Base-by-base conservation (phyloP, 2,113 vertebrate genomes). In the Gasterosteus nipponicus region DNA sequence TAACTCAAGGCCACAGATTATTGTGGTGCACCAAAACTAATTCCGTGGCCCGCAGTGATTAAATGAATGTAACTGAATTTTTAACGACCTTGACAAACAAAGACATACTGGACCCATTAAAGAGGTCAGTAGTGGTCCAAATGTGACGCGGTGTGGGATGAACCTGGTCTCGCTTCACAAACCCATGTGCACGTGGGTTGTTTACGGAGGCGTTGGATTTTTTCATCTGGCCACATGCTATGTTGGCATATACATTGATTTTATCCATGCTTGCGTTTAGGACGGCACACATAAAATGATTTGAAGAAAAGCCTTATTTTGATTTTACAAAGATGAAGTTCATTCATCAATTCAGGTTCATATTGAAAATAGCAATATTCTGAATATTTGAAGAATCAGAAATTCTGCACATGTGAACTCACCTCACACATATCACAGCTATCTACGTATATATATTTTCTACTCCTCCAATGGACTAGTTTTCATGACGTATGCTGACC, bases 401-500 rank as follows among this genome's bases (percentile, higher is more conserved):
- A 22, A 22, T 53, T 19, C 51, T 11, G n/a, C n/a, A 39, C 35
- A 60, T n/a, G 9, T 66, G 39, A 39, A 58, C 14, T 16, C 22
- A 46, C 51, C 26, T 44, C 15, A 7, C 15, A 11, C 22, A 49
- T 1, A 61, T 12, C 33, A 2, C 33, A 33, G 12, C 16, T 62
- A 44, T 12, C 10, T 53, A 38, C 47, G 15, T 33, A 18, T 5
- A n/a, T 41, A 26, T 51, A 7, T 14, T 62, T 41, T 41, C 38
- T 33, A 41, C 39, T n/a, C 22, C 38, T 62, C n/a, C 22, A 9
- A 69, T 41, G 56, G 38, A 15, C 8, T 49, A n/a, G 18, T 26
- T 38, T 14, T 19, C 46, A 33, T 29, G 54, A 12, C 19, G 33
- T 12, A n/a, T 4, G 16, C 75, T 75, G 62, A 99, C 97, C 96